Evolutionary conservation across 2,888 invertebrate genomes (phyloP), one percentile per base, ranked within the genome.

Genomic region (Phaedon cochleariae): DNA sequence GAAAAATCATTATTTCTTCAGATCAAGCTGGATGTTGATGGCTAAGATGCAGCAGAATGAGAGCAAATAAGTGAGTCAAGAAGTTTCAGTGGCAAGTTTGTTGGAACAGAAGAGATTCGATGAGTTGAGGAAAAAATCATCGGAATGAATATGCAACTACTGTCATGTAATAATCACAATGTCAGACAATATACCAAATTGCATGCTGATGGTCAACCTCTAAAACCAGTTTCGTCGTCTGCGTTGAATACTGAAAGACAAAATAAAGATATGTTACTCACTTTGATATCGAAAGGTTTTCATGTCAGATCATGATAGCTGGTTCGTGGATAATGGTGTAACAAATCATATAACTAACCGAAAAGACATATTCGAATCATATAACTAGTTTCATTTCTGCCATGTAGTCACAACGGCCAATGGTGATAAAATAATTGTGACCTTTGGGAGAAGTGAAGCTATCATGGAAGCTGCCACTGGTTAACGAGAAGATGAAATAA

Each of bases 21-120:
- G 65, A 41, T 66, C 66, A 2, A 66, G 58, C 49, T 66, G 63
- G 66, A 64, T 65, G 62, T 52, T 66, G 15, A 64, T 64, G 4
- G 41, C 51, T 31, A 64, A 52, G 12, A 41, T n/a, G 20, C 26
- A 29, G 29, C 53, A 53, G 15, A 10, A 53, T 20, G 10, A 31
- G 41, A 45, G 57, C 20, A n/a, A 46, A 15, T 6, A 17, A 15
- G 31, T 17, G 18, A 61, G 26, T 17, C 41, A 54, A 54, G 53
- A 53, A 54, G 22, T 18, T 15, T 54, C 41, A 53, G 15, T 48
- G 15, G 29, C 31, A n/a, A 48, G 46, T 21, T 48, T 18, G 1
- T 18, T 7, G 26, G 7, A 48, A 12, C 20, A 18, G 48, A 48
- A 59, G 31, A 48, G 46, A 31, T 12, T 29, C 22, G 12, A n/a